phyloP scores from a whole-genome alignment of 2,113 vertebrate genomes.

The Cyanistes caeruleus region DNA sequence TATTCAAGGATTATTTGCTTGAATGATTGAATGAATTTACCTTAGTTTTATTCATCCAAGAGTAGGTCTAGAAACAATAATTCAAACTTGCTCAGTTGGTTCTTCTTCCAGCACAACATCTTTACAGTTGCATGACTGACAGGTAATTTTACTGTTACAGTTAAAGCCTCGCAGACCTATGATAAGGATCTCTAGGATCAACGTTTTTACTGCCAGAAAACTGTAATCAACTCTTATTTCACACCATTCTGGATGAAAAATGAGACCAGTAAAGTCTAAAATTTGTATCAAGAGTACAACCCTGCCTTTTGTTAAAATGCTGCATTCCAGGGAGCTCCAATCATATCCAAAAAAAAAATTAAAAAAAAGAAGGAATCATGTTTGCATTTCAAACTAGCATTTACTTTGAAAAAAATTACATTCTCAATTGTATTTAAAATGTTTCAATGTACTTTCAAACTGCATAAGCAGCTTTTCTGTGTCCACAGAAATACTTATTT shows the following conservation, averaged over 20 bases:
- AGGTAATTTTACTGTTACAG: slow-evolving; percentile 20
- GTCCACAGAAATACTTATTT: neutral
- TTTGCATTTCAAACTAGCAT: neutral
- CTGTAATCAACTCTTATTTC: slow-evolving; percentile 42
- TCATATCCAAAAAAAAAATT: neutral
- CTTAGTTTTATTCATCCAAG: neutral
- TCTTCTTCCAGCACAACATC: slow-evolving; percentile 12
- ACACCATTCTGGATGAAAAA: slow-evolving; percentile 24
- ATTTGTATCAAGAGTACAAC: neutral
- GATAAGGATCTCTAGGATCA: slow-evolving; percentile 38
- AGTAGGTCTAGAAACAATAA: slow-evolving; percentile 20
- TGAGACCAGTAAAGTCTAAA: neutral
- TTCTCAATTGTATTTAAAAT: neutral
- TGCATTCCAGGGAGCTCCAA: neutral
- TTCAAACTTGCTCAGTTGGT: neutral
- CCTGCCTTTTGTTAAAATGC: slow-evolving; percentile 2
- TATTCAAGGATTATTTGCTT: neutral
- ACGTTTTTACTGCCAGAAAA: slow-evolving; percentile 47
- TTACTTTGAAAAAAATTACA: neutral
- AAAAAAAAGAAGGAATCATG: neutral
- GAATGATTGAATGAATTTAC: neutral
- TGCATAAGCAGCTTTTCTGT: neutral
- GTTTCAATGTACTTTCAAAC: neutral
- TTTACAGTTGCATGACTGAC: slow-evolving; percentile 22
- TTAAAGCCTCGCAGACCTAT: neutral